Conservation (phyloP, 2,888 invertebrate genomes). For the Cephus nigrinus region DNA sequence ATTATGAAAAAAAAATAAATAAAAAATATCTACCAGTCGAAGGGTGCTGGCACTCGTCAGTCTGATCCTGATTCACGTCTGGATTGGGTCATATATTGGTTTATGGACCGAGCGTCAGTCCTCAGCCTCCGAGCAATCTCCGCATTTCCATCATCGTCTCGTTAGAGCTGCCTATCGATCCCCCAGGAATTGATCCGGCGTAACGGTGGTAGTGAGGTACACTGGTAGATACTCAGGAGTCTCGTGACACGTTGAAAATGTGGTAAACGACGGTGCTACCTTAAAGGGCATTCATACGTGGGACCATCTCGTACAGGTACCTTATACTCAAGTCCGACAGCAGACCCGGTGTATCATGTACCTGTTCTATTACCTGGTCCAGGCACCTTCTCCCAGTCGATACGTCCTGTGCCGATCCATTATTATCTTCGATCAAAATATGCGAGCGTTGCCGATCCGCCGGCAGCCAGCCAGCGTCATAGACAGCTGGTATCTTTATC, state of each 20-base stretch:
- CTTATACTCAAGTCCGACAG: background rate
- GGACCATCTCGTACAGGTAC: background rate
- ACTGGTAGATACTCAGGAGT: background rate
- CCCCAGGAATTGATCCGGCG: background rate
- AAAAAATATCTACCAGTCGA: background rate
- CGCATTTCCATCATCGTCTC: conserved; percentile 48
- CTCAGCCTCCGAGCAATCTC: background rate
- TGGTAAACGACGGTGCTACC: conserved; percentile 46
- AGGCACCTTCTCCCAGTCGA: background rate
- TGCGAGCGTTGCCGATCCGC: background rate
- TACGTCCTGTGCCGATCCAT: background rate
- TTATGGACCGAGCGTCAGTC: background rate
- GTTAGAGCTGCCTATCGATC: conserved; percentile 43
- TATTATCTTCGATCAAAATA: conserved; percentile 4
- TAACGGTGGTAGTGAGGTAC: background rate
- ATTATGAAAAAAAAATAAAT: background rate
- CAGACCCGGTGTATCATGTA: background rate
- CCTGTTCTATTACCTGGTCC: background rate
- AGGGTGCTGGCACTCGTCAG: background rate
- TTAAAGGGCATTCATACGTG: conserved; percentile 39
- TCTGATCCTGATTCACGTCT: background rate
- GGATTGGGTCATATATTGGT: background rate
- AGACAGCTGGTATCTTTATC: conserved; percentile 60
- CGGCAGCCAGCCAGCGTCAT: conserved; percentile 42
- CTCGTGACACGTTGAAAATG: conserved; percentile 37